Evolutionary conservation across 2,888 invertebrate genomes (phyloP), one percentile per base, ranked within the genome.

Genomic region (Calameuta pallipes): DNA sequence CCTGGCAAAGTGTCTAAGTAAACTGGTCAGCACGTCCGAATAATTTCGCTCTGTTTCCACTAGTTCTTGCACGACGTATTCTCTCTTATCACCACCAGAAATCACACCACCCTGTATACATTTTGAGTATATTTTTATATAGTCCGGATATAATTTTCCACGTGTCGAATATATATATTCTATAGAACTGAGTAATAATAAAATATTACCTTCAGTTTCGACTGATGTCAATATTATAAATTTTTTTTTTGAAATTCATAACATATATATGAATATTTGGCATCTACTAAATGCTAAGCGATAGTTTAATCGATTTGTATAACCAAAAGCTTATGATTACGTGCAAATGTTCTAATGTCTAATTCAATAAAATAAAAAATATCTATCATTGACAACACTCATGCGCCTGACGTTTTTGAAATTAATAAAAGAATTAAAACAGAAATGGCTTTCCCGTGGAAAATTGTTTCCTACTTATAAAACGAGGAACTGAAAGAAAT

Each of bases 31-130:
- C 15, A 98, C 99, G 88, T 98, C 97, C 75, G 98, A 96, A 91
- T 99, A 99, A 92, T 99, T 99, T 87, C 96, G 96, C 92, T 99
- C 99, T 0, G 99, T 99, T 91, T 99, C 99, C 69, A 99, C 95
- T 78, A 99, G 93, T 92, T 99, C 99, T 83, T 96, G 94, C 88
- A 97, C 96, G 74, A 97, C 97, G 90, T 97, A 98, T 92, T 99
- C 98, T 80, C 98, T 94, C 91, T 98, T 98, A 91, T 98, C 98
- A 84, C 89, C 89, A 78, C 91, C 91, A 34, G 88, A 84, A 75
- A 88, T 87, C 36, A 87, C 85, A 73, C 88, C 88, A 31, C 86
- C 89, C 88, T 89, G 79, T 74, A 77, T 76, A 76, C 69, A 41
- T 56, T 56, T 23, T 56, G 9, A 56, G 2, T 23, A 56, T 56